Percentiles rank a stretch among this genome's conserved stretches.
Evolutionary conservation across 1,140 invertebrate genomes (phyloP).

Genomic region (Coenobita brevimanus): DNA sequence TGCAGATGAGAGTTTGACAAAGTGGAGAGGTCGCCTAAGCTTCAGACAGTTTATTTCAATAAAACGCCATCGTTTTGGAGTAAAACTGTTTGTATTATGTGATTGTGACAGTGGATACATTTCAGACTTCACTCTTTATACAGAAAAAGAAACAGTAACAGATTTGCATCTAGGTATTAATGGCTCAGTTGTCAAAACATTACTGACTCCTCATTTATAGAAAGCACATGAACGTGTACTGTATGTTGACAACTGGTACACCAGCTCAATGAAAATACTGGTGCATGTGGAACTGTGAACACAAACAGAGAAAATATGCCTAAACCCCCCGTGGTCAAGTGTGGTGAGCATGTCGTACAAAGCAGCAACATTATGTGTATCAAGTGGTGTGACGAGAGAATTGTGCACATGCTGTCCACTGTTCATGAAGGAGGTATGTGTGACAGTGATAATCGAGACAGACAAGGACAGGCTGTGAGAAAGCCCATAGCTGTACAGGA

Average conservation of each 20-base stretch:
- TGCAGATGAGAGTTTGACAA: too few relatives aligned
- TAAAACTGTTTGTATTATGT: too few relatives aligned
- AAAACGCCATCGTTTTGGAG: slow-evolving; percentile 73
- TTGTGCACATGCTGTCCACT: too few relatives aligned
- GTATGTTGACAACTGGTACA: slow-evolving; percentile 75
- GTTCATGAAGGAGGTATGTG: too few relatives aligned
- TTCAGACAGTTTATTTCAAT: slow-evolving; percentile 74
- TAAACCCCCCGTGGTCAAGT: slow-evolving; percentile 18
- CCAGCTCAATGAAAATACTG: too few relatives aligned
- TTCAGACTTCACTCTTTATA: slow-evolving; percentile 71
- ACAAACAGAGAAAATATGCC: slow-evolving; percentile 15
- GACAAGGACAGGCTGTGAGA: slow-evolving; percentile 10
- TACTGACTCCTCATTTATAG: slow-evolving; percentile 71
- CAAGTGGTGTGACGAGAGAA: too few relatives aligned
- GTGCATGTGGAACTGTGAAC: not conserved
- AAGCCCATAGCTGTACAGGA: not conserved
- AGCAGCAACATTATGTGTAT: not conserved
- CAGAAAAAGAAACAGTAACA: slow-evolving; percentile 10
- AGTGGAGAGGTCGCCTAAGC: slow-evolving; percentile 72
- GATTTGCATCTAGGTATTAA: slow-evolving; percentile 68
- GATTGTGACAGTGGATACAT: slow-evolving; percentile 72
- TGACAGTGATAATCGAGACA: not conserved
- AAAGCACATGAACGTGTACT: slow-evolving; percentile 73
- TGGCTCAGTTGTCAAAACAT: slow-evolving; percentile 71
- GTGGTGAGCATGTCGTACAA: not conserved